Conservation (phyloP, 2,113 vertebrate species). For the Eretmodus cyanostictus region DNA sequence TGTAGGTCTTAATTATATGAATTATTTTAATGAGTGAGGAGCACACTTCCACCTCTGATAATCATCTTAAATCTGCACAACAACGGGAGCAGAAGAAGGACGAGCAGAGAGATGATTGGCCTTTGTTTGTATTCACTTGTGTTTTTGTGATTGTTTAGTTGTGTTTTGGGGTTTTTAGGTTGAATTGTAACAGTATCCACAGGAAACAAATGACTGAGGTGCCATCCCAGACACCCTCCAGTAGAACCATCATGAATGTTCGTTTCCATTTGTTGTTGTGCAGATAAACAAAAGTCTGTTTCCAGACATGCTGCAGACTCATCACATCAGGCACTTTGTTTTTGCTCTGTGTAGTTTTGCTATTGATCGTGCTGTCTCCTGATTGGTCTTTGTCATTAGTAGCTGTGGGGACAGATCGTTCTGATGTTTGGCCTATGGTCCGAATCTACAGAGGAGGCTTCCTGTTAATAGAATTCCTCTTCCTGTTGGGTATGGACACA, state of each 20-base stretch:
- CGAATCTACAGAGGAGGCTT: constrained; percentile 98
- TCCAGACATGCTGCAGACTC: neutral
- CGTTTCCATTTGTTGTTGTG: neutral
- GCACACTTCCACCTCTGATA: neutral
- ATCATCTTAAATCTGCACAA: neutral
- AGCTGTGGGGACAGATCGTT: constrained; percentile 67
- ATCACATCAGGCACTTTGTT: accelerated
- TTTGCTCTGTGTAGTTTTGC: neutral
- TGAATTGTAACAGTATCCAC: neutral
- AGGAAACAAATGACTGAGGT: neutral
- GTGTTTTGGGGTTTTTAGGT: accelerated
- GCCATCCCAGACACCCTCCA: neutral
- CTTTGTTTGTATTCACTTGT: neutral
- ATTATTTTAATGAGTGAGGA: neutral
- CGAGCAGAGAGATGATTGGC: neutral
- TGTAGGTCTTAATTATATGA: neutral
- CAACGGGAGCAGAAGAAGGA: neutral
- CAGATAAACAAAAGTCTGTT: neutral
- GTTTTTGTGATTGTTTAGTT: neutral
- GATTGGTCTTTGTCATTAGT: constrained; percentile 59
- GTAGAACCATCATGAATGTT: neutral
- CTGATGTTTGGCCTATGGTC: constrained; percentile 88
- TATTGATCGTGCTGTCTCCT: neutral
- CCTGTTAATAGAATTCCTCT: constrained; percentile 97
- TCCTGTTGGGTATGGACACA: constrained; percentile 78